Evolutionary conservation across 2,888 invertebrate species (phyloP).

Genomic region (Nomada flava): DNA sequence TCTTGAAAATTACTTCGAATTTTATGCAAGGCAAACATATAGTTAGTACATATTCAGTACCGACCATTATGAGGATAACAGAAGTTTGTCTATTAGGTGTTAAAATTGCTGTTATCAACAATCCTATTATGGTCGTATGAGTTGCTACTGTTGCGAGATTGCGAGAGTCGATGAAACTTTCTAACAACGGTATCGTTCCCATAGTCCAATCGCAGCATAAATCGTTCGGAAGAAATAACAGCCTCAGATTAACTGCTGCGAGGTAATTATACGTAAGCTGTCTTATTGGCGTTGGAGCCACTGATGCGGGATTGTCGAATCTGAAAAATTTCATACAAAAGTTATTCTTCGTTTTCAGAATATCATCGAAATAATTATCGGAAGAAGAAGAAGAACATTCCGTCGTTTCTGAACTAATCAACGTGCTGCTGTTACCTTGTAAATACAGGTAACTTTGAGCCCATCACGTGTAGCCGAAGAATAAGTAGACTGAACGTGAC

Average conservation of each 20-base stretch:
- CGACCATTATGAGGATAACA: constrained; percentile 89
- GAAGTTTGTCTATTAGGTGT: constrained; percentile 88
- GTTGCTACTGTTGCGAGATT: constrained; percentile 92
- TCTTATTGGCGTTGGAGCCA: constrained; percentile 91
- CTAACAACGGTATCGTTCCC: constrained; percentile 96
- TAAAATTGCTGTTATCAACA: constrained; percentile 86
- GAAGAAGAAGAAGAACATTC: background rate
- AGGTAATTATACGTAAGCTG: constrained; percentile 97
- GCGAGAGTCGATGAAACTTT: constrained; percentile 91
- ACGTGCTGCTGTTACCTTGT: constrained; percentile 87
- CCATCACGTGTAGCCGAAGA: constrained; percentile 96
- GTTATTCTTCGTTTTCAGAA: background rate
- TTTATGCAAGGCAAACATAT: background rate
- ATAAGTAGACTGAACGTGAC: constrained; percentile 93
- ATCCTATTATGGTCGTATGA: constrained; percentile 87
- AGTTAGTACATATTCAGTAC: constrained; percentile 62
- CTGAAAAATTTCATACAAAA: constrained; percentile 82
- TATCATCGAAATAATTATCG: background rate
- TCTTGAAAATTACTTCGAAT: background rate
- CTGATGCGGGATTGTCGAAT: constrained; percentile 99
- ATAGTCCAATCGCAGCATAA: constrained; percentile 99
- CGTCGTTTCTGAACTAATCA: background rate
- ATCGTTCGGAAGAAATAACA: constrained; percentile 94
- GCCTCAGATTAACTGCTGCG: constrained; percentile 95
- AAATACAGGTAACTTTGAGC: constrained; percentile 97